Base-by-base conservation (phyloP, 2,888 invertebrate genomes). In the Pegoplata infirma region DNA sequence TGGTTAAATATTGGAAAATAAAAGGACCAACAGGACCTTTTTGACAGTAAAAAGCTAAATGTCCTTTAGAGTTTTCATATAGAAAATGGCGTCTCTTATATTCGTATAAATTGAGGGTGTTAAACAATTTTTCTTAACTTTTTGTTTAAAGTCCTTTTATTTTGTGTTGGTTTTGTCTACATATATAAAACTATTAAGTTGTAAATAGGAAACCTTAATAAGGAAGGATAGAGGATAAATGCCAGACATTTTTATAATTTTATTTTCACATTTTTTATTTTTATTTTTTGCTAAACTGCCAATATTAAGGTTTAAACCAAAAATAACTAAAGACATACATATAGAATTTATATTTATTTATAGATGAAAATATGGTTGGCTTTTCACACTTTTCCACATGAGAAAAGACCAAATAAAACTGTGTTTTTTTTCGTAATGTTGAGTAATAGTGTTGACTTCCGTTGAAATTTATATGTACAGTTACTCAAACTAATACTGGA, bases 241-340 rank as follows among this genome's bases (percentile, higher is more conserved):
- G 63, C 68, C 63, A 77, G 73, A 77, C 68, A 73, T 68, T 73
- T 58, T 68, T 75, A 67, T 44, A 69, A 53, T 71, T 72, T 49
- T 16, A 46, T 63, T 77, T 58, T 40, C n/a, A 40, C 40, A 61
- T 59, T 64, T 28, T 17, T 14, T 46, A 5, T 25, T 55, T n/a
- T 56, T 56, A 8, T 12, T 53, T 12, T 75, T 36, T 49, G 36
- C n/a, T 36, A 61, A 68, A 61, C 19, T 66, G 66, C 17, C 67
- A 67, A 67, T 77, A 68, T 56, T 51, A 46, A 68, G 68, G 19
- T 12, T 63, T 12, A 56, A 63, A 56, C 21, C 28, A 56, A 40
- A 28, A 25, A 49, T 12, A n/a, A 47, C 46, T 63, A 56, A 40
- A 28, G 40, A 49, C 16, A 10, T 16, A 46, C 2, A 8, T 23